A percentile compares a stretch with the other conserved stretches of the same genome.
Conservation (phyloP, 1,140 invertebrate species). For the Bactericera cockerelli region DNA sequence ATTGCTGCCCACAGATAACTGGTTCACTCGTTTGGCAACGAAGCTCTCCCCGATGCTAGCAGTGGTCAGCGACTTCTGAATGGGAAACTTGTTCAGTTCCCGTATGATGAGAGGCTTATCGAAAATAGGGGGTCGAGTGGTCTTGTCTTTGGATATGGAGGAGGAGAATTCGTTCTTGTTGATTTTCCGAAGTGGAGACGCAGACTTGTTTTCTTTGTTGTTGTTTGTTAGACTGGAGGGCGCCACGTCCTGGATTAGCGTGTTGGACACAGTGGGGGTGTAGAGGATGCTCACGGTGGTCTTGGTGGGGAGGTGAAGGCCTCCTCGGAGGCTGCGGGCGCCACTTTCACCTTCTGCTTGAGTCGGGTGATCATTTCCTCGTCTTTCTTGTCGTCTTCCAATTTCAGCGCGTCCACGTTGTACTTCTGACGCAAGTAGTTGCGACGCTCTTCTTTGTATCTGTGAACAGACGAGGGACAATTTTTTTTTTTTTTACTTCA, state of each 20-base stretch:
- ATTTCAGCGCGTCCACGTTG: conserved; percentile 62
- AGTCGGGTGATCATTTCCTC: conserved; percentile 22
- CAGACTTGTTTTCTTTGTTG: background rate
- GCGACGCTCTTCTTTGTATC: conserved; percentile 80
- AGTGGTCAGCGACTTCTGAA: background rate
- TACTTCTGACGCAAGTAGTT: conserved; percentile 73
- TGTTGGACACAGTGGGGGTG: conserved; percentile 19
- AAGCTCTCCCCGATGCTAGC: conserved; percentile 7
- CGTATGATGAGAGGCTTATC: conserved; percentile 6
- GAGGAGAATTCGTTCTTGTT: background rate
- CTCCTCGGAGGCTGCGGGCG: background rate
- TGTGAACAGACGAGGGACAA: conserved; percentile 44
- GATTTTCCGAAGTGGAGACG: background rate
- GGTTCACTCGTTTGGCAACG: conserved; percentile 17
- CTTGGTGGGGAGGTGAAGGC: conserved; percentile 17
- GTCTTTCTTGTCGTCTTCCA: conserved; percentile 30
- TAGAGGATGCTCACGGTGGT: conserved; percentile 23
- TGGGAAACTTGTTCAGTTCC: conserved; percentile 5
- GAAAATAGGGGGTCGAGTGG: background rate
- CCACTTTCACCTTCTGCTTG: conserved; percentile 16
- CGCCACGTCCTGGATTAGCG: background rate
- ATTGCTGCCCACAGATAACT: conserved; percentile 13
- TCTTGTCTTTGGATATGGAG: background rate
- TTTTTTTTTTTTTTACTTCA: conserved; percentile 60
- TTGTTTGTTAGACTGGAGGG: background rate